Evolutionary conservation across 2,113 vertebrate genomes (phyloP), one percentile per base, ranked within the genome.

Genomic region (Tautogolabrus adspersus): DNA sequence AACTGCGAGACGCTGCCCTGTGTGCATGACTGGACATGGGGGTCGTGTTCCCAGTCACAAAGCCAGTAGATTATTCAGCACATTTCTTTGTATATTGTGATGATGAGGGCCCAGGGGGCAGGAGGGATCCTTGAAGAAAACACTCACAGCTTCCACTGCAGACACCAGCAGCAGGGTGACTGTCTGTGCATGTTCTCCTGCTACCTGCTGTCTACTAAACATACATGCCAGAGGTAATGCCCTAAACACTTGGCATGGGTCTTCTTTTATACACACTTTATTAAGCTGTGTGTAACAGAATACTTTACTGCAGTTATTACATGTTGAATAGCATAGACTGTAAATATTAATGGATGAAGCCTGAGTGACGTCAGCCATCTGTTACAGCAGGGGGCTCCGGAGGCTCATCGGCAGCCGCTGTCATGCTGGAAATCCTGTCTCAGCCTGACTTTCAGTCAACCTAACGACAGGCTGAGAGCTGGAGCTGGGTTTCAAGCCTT

Each of bases 61-160:
- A 62, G 21, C 12, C 54, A 21, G 58, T 13, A 67, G 40, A 79
- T 81, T 82, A 78, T 83, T 87, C 77, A 78, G 68, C 52, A 75
- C 51, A 64, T 87, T 86, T 66, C 77, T 87, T 81, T 80, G 63
- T n/a, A 89, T 84, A 81, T n/a, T 71, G 55, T 2, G 22, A 61
- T 37, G 40, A 46, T 40, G 60, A 72, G 19, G 64, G 54, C 54
- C 40, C 10, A 26, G 34, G 52, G 69, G 66, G 77, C 19, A 63
- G 12, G 37, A 84, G 34, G 22, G 55, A 79, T 67, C 63, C 83
- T 74, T 23, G 44, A 10, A 85, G 71, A 61, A 78, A 82, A 79
- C 54, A 64, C 22, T 57, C 16, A 73, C 66, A 83, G 59, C 59
- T 38, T 64, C 52, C 16, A 63, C 67, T 10, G 10, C 64, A 23